A percentile compares a stretch with the other conserved stretches of the same genome.
Evolutionary conservation across 1,140 invertebrate genomes (phyloP).

Genomic region (Sweltsa coloradensis): DNA sequence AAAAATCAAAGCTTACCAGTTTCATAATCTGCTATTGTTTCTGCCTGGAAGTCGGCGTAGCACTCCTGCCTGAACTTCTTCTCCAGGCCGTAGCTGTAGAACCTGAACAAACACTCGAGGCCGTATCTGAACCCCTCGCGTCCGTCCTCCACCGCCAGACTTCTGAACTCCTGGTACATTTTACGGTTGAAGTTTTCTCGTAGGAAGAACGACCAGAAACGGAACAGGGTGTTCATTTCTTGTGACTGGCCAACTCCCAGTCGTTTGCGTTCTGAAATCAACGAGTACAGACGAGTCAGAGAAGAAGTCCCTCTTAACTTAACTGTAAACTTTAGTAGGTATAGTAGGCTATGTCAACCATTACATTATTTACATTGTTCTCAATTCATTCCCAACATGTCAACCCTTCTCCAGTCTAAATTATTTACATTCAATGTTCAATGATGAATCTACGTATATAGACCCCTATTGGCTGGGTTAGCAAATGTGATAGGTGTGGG

Average conservation of each 20-base stretch:
- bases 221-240: constrained; percentile 95
- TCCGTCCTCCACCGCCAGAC: constrained; percentile 85
- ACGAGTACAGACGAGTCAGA: too few species aligned
- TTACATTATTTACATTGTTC: too few species aligned
- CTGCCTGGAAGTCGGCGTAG: constrained; percentile 91
- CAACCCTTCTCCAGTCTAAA: too few species aligned
- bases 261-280: constrained; percentile 69
- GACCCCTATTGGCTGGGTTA: too few species aligned
- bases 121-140: constrained; percentile 75
- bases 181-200: constrained; percentile 95
- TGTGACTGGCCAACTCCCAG: constrained; percentile 85
- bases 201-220: constrained; percentile 99
- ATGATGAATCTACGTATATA: too few species aligned
- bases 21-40: constrained; percentile 86
- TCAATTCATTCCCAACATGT: too few species aligned
- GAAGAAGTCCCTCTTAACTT: too few species aligned
- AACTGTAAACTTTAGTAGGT: too few species aligned
- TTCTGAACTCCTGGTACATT: constrained; percentile 96
- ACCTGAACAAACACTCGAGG: constrained; percentile 95
- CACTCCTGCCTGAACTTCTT: constrained; percentile 85
- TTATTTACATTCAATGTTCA: too few species aligned
- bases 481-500: too few species aligned
- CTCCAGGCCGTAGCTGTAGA: constrained; percentile 96
- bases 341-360: too few species aligned
- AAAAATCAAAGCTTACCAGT: constrained; percentile 40